Evolutionary conservation across 2,113 vertebrate species (phyloP).

Genomic region (Callipepla squamata): DNA sequence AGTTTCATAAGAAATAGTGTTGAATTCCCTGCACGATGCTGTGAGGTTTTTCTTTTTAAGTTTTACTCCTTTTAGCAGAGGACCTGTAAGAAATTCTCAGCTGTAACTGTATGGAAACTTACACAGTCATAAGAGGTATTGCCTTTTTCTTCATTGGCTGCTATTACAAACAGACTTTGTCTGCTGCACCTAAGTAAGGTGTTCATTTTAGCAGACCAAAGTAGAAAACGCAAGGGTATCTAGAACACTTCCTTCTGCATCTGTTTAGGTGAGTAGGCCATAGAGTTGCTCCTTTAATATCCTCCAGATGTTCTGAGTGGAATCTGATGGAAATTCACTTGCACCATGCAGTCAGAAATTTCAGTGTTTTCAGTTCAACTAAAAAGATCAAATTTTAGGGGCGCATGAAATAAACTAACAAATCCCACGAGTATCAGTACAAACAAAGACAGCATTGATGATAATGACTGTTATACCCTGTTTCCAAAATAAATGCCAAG

Average conservation of each 20-base stretch:
- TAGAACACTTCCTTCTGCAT: background rate
- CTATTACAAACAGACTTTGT: background rate
- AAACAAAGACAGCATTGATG: background rate
- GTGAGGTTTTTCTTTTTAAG: background rate
- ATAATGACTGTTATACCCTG: constrained; percentile 49
- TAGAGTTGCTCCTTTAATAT: background rate
- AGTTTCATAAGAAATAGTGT: background rate
- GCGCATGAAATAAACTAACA: background rate
- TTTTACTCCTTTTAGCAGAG: background rate
- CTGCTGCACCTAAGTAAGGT: background rate
- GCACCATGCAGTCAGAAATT: background rate
- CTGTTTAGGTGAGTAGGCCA: background rate
- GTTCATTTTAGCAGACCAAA: background rate
- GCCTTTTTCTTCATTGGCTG: background rate
- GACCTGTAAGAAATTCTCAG: background rate
- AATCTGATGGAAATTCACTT: background rate
- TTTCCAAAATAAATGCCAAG: constrained; percentile 42
- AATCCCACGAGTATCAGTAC: background rate
- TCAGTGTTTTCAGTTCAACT: background rate
- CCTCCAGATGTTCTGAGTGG: background rate
- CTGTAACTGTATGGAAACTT: background rate
- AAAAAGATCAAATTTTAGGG: background rate
- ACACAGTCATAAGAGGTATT: background rate
- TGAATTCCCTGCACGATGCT: background rate
- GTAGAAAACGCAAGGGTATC: background rate